A percentile compares a stretch with the other conserved stretches of the same genome.
phyloP scores from a whole-genome alignment of 2,113 vertebrate species.

The Chlorodrepanis virens region DNA sequence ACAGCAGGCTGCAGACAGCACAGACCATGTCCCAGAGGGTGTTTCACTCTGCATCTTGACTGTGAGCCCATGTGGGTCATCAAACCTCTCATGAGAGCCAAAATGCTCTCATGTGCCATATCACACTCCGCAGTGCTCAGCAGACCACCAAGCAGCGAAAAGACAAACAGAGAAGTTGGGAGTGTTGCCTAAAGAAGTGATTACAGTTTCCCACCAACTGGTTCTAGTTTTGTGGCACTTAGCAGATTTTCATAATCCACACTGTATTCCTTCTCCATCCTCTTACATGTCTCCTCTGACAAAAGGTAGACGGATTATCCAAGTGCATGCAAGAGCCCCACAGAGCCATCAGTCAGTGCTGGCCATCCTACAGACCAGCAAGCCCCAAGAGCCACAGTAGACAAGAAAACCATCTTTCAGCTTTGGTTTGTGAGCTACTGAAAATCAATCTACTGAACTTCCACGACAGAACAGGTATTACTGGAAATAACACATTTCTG shows the following conservation, averaged over 20 bases:
- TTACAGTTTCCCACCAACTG: background rate
- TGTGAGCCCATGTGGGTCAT: background rate
- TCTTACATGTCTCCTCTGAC: background rate
- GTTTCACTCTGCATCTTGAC: background rate
- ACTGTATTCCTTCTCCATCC: background rate
- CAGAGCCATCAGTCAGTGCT: background rate
- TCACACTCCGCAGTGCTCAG: background rate
- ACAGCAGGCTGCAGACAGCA: background rate
- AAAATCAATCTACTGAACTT: background rate
- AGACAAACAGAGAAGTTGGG: background rate
- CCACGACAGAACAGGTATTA: background rate
- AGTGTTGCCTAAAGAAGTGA: background rate
- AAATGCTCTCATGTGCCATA: rapidly evolving
- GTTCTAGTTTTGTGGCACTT: background rate
- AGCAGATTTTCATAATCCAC: background rate
- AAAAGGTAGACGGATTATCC: background rate
- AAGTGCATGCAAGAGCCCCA: background rate
- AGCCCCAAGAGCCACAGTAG: background rate
- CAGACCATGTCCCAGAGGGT: background rate
- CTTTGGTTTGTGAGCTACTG: background rate
- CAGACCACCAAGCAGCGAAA: background rate
- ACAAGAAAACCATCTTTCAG: background rate
- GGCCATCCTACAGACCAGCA: background rate
- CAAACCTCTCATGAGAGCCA: background rate
- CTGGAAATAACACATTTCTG: background rate